Conservation (phyloP, 1,140 invertebrate species). For the Helicoverpa armigera region DNA sequence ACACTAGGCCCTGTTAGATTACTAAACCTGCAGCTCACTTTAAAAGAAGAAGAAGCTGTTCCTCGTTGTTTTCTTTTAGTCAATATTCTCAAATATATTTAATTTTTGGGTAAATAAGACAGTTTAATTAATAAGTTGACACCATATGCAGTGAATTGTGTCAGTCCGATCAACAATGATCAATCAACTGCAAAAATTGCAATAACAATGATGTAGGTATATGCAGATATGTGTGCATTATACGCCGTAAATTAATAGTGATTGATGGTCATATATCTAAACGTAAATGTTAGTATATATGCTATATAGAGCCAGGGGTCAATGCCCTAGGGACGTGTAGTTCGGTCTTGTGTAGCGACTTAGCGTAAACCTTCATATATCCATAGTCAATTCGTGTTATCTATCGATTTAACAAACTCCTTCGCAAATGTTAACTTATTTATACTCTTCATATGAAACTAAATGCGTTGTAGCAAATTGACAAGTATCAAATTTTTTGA, state of each 20-base stretch:
- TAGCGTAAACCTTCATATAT: conserved; percentile 21
- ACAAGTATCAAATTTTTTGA: background rate
- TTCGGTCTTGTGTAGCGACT: background rate
- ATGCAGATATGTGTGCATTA: conserved; percentile 26
- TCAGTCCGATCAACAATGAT: conserved; percentile 1
- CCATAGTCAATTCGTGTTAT: conserved; percentile 16
- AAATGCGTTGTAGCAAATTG: background rate
- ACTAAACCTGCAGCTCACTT: no score
- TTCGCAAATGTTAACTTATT: background rate
- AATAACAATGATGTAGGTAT: conserved; percentile 24
- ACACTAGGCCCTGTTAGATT: no score
- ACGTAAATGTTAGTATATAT: background rate
- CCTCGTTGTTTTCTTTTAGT: no score
- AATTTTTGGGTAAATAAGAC: no score
- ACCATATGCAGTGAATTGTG: background rate
- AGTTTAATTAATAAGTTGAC: background rate
- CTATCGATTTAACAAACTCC: conserved; percentile 14
- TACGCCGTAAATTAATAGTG: conserved; percentile 57
- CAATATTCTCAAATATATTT: no score
- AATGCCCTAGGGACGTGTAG: conserved; percentile 20
- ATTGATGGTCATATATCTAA: conserved; percentile 51
- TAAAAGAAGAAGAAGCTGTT: no score
- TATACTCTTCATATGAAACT: background rate
- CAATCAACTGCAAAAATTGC: conserved; percentile 24
- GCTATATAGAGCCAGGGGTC: conserved; percentile 3